Conservation (phyloP, 2,113 vertebrate genomes). For the Eptesicus fuscus region DNA sequence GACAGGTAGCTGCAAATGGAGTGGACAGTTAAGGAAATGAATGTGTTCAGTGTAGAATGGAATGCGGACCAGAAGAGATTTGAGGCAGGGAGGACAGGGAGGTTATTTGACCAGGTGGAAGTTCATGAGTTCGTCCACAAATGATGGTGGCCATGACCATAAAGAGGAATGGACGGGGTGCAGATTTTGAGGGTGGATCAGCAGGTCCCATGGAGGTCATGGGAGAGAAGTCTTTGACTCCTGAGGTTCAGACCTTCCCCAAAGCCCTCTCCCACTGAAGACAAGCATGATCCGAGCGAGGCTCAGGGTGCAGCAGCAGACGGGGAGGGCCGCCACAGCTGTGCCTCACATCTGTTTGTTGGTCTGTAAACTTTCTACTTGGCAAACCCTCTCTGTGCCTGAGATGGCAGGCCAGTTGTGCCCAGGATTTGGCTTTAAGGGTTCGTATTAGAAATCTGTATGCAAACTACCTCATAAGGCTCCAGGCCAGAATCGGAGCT, state of each 20-base stretch:
- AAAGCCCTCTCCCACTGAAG: background rate
- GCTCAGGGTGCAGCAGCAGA: background rate
- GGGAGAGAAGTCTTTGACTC: background rate
- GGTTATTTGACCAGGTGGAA: background rate
- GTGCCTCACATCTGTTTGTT: background rate
- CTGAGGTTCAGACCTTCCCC: background rate
- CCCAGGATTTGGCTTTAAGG: constrained; percentile 24
- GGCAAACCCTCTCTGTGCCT: background rate
- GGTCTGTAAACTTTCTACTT: background rate
- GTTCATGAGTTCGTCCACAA: background rate
- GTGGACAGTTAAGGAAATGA: background rate
- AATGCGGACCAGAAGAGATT: background rate
- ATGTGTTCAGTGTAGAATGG: background rate
- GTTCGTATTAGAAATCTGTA: background rate
- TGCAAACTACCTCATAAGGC: background rate
- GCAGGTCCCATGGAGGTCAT: background rate
- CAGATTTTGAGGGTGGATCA: background rate
- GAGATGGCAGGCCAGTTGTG: background rate
- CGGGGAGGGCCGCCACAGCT: constrained; percentile 1
- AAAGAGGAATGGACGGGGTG: background rate
- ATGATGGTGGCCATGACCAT: background rate
- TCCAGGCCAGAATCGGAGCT: constrained; percentile 6
- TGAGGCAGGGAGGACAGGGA: background rate
- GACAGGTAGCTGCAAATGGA: background rate
- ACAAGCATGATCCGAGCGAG: background rate